Percentiles rank a stretch among this genome's conserved stretches.
phyloP scores from a whole-genome alignment of 2,113 vertebrate genomes.

The Serilophus lunatus region DNA sequence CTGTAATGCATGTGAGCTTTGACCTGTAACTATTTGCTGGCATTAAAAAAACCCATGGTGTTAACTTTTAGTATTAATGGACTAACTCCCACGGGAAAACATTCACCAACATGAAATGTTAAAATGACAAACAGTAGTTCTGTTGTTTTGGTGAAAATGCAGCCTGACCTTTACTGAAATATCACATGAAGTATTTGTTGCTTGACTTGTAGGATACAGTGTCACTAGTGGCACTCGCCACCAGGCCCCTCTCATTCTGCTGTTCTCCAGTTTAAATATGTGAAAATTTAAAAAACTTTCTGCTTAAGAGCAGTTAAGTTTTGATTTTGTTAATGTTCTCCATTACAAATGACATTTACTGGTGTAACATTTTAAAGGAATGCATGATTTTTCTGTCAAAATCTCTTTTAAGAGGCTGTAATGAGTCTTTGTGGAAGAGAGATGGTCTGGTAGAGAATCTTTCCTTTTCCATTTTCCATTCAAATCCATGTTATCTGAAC shows the following conservation, averaged over 20 bases:
- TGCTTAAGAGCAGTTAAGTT: background rate
- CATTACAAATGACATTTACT: background rate
- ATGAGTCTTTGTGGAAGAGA: background rate
- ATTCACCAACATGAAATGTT: background rate
- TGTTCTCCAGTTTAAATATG: background rate
- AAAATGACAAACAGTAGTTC: background rate
- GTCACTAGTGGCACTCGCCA: background rate
- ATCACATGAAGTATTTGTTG: background rate
- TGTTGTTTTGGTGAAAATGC: conserved; percentile 9
- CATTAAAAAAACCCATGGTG: background rate
- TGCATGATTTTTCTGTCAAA: background rate
- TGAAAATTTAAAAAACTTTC: background rate
- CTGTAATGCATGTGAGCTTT: conserved; percentile 39
- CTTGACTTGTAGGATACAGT: background rate
- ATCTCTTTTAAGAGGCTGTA: background rate
- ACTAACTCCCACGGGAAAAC: background rate
- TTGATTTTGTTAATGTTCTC: background rate
- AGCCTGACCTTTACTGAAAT: background rate
- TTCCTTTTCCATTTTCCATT: background rate
- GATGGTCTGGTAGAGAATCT: background rate
- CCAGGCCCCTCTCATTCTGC: background rate
- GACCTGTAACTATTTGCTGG: conserved; percentile 37
- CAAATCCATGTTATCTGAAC: background rate
- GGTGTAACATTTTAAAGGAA: background rate
- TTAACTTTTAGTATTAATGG: conserved; percentile 7